phyloP scores from a whole-genome alignment of 2,113 vertebrate genomes.

The Pseudorhombus dupliciocellatus region DNA sequence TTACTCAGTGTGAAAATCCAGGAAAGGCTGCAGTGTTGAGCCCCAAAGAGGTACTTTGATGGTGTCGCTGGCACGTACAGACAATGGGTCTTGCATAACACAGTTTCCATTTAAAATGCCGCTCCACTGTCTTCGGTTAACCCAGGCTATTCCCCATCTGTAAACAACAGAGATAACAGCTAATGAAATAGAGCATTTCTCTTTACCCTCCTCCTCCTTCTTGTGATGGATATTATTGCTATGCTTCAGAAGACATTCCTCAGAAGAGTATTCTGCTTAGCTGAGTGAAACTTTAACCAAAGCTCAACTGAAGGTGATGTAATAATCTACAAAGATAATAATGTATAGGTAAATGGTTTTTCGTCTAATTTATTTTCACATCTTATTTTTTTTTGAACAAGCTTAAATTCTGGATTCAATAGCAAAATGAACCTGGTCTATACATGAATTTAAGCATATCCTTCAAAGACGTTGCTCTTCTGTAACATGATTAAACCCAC shows the following conservation, averaged over 20 bases:
- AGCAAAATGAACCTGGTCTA: not conserved
- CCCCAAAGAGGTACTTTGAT: slow-evolving; percentile 61
- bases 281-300: not conserved
- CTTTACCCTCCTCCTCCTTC: not conserved
- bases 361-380: slow-evolving; percentile 20
- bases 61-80: slow-evolving; percentile 64
- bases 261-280: not conserved
- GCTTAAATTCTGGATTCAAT: not conserved
- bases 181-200: slow-evolving; percentile 43
- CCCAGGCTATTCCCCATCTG: slow-evolving; percentile 86
- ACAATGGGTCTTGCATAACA: slow-evolving; percentile 56
- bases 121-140: slow-evolving; percentile 70
- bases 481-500: not conserved
- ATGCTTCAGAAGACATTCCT: not conserved
- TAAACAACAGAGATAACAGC: slow-evolving; percentile 69
- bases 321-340: not conserved
- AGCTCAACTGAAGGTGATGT: not conserved
- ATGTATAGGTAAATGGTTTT: not conserved
- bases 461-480: not conserved
- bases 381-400: not conserved
- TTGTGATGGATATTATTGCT: not conserved
- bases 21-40: slow-evolving; percentile 49
- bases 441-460: not conserved
- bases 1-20: slow-evolving; percentile 59
- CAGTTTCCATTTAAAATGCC: slow-evolving; percentile 54